Percentiles rank a stretch among this genome's conserved stretches.
Conservation (phyloP, 1,140 invertebrate genomes). For the Drosophila virilis region DNA sequence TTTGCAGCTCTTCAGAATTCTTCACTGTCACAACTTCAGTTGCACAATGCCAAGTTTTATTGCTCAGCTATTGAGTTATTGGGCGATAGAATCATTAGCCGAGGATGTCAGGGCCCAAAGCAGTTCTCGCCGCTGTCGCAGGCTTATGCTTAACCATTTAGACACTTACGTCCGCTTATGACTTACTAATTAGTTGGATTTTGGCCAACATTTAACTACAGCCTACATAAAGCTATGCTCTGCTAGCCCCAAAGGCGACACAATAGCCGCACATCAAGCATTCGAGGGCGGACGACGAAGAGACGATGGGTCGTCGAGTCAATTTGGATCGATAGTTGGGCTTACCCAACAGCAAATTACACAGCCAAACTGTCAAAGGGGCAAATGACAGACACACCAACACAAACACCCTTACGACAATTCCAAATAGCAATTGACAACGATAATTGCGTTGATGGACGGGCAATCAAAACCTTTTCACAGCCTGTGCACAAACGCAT, state of each 20-base stretch:
- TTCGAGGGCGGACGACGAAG: slow-evolving; percentile 2
- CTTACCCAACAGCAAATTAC: slow-evolving; percentile 27
- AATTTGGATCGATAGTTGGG: slow-evolving; percentile 37
- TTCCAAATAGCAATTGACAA: slow-evolving; percentile 34
- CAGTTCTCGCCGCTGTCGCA: background rate
- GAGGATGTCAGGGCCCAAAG: slow-evolving; percentile 27
- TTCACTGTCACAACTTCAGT: background rate
- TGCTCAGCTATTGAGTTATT: slow-evolving; percentile 32
- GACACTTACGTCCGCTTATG: slow-evolving; percentile 11
- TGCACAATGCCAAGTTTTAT: slow-evolving; percentile 33
- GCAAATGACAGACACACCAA: background rate
- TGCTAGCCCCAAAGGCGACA: background rate
- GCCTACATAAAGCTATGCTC: background rate
- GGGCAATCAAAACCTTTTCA: slow-evolving; percentile 44
- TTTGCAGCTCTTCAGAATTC: slow-evolving; percentile 7
- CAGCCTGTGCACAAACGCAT: slow-evolving; percentile 25
- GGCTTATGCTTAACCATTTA: background rate
- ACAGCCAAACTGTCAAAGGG: slow-evolving; percentile 22
- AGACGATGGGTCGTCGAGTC: slow-evolving; percentile 7
- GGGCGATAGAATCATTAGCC: background rate
- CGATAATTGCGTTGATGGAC: slow-evolving; percentile 45
- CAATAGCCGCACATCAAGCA: slow-evolving; percentile 4
- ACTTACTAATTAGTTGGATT: slow-evolving; percentile 42
- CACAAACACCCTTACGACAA: background rate
- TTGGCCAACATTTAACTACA: slow-evolving; percentile 32